Percentiles rank a stretch among this genome's conserved stretches.
Evolutionary conservation across 2,113 vertebrate genomes (phyloP).

Genomic region (Albula glossodonta): DNA sequence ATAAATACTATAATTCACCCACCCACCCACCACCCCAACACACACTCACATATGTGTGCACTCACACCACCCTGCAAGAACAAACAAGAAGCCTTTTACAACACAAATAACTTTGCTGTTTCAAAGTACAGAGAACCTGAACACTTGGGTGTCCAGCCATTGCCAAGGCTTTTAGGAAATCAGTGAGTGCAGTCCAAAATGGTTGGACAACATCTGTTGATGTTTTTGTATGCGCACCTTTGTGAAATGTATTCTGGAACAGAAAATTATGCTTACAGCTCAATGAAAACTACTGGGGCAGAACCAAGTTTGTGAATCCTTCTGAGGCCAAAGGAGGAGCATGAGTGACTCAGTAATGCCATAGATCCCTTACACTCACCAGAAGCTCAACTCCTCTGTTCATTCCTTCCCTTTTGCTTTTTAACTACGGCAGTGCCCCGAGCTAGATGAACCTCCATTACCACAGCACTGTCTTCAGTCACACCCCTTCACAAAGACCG

Average conservation of each 20-base stretch:
- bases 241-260: background rate
- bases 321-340: background rate
- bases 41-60: no score
- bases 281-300: background rate
- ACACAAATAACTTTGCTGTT: no score
- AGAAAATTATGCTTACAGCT: background rate
- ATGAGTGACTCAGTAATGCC: background rate
- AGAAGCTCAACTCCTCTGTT: background rate
- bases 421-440: background rate
- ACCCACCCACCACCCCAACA: no score
- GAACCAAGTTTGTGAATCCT: background rate
- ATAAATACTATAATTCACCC: no score
- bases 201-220: no score
- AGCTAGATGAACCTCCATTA: background rate
- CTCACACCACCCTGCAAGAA: no score
- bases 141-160: no score
- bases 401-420: background rate
- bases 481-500: background rate
- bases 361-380: background rate
- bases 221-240: no score
- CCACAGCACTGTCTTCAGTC: background rate
- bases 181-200: no score
- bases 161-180: no score
- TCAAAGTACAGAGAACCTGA: no score
- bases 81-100: no score